Evolutionary conservation across 2,113 vertebrate species (phyloP), one percentile per base, ranked within the genome.

Genomic region (Pterocles burchelli): DNA sequence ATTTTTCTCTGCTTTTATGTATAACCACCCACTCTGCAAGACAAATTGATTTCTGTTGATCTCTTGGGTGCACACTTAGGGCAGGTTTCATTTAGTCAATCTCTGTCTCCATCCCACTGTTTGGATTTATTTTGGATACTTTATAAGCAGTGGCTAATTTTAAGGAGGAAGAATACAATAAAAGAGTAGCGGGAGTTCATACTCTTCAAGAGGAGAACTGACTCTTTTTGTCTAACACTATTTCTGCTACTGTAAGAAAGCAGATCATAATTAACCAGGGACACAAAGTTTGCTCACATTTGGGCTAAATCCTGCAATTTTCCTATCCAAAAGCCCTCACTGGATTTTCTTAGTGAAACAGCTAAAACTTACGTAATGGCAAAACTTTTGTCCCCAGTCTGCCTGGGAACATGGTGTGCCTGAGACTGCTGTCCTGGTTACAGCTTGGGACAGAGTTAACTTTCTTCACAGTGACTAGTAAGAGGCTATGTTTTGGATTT

Each of bases 1-100:
- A 84, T 93, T 95, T 92, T 95, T 75, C 86, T 89, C 41, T 34
- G 90, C 86, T 90, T 92, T 75, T 85, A 74, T 86, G 52, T 84
- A 33, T 51, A 88, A 57, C 76, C 85, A 90, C 72, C 75, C 91
- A 80, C 88, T 90, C 79, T 87, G 73, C 68, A 96, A 93, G 88
- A 75, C 52, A 81, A 74, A 93, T 81, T 89, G 85, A 94, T 93
- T 92, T 93, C 73, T 87, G 79, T 46, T 93, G 85, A 68, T 94
- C 70, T 92, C 85, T 93, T 90, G 77, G 82, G 70, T 89, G 76
- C 36, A 28, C 73, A 57, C 48, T 93, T 89, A 92, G 46, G 36
- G 58, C 74, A 93, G 73, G 77, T 93, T 87, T 95, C 83, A 93
- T 49, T 81, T 54, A 89, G 82, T 88, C 71, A 76, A 41, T 91